phyloP scores from a whole-genome alignment of 2,888 invertebrate genomes.

The Drosophila setosimentum region DNA sequence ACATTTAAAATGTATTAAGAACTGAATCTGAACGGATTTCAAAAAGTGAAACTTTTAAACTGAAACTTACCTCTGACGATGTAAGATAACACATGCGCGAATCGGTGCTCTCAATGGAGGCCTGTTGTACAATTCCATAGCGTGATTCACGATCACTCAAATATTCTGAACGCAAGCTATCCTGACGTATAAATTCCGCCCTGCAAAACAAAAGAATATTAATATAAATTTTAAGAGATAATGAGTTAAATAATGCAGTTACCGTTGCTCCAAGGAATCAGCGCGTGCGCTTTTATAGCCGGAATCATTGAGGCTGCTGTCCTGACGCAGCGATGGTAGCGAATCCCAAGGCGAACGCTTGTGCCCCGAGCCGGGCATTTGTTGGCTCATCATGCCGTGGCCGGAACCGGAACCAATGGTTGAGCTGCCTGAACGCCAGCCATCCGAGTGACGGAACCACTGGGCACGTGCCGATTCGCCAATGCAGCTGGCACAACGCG shows the following conservation, averaged over 20 bases:
- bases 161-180: slow-evolving; percentile 95
- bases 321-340: slow-evolving; percentile 93
- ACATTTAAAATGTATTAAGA: neutral
- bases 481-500: slow-evolving; percentile 93
- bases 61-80: slow-evolving; percentile 95
- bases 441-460: slow-evolving; percentile 96
- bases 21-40: neutral
- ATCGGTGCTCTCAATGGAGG: slow-evolving; percentile 97
- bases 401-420: slow-evolving; percentile 88
- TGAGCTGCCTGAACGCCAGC: slow-evolving; percentile 92
- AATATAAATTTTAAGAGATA: neutral
- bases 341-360: slow-evolving; percentile 96
- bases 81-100: slow-evolving; percentile 97
- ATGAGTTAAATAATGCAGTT: neutral
- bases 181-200: slow-evolving; percentile 94
- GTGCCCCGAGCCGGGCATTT: slow-evolving; percentile 85
- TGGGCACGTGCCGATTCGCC: slow-evolving; percentile 95
- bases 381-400: slow-evolving; percentile 86
- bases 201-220: slow-evolving; percentile 85
- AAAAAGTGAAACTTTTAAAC: neutral
- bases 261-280: slow-evolving; percentile 95
- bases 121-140: slow-evolving; percentile 96
- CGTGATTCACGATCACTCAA: slow-evolving; percentile 95
- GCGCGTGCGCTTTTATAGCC: slow-evolving; percentile 94
- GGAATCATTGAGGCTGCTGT: slow-evolving; percentile 94